phyloP scores from a whole-genome alignment of 2,888 invertebrate genomes.

The Nemurella pictetii region DNA sequence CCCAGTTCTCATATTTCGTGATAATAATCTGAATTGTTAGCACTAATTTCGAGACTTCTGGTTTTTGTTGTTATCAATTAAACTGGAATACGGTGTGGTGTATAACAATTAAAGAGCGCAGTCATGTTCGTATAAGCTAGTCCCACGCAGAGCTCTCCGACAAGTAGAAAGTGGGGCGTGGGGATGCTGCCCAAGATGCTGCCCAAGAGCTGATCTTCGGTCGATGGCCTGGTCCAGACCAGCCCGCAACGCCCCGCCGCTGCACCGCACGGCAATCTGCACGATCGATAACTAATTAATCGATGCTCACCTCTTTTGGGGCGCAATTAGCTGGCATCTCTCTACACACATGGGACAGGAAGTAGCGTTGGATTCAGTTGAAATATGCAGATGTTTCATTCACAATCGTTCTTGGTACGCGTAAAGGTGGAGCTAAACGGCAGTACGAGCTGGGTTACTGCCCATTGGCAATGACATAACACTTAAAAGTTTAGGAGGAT shows the following conservation, averaged over 20 bases:
- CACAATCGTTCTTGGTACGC: neutral
- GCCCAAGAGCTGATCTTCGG: neutral
- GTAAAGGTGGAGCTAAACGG: too few species aligned
- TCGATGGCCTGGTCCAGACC: constrained; percentile 4
- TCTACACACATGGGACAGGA: neutral
- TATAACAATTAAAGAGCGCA: constrained; percentile 10
- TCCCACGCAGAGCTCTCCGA: neutral
- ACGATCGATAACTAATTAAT: neutral
- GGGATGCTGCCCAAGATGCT: constrained; percentile 5
- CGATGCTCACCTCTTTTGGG: neutral
- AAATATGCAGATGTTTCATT: neutral
- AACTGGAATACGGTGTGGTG: neutral
- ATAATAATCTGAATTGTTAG: neutral
- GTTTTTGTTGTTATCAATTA: neutral
- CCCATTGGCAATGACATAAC: neutral
- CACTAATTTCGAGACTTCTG: constrained; percentile 5
- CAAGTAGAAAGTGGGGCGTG: constrained; percentile 26
- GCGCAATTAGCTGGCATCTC: too few species aligned
- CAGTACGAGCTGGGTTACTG: neutral
- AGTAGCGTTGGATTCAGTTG: neutral
- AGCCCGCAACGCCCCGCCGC: neutral
- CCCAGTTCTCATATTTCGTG: constrained; percentile 22
- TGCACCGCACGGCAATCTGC: neutral
- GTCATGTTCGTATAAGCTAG: constrained; percentile 26
- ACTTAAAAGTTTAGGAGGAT: neutral